Evolutionary conservation across 1,140 invertebrate species (phyloP), one percentile per base, ranked within the genome.

Genomic region (Dreissena polymorpha): DNA sequence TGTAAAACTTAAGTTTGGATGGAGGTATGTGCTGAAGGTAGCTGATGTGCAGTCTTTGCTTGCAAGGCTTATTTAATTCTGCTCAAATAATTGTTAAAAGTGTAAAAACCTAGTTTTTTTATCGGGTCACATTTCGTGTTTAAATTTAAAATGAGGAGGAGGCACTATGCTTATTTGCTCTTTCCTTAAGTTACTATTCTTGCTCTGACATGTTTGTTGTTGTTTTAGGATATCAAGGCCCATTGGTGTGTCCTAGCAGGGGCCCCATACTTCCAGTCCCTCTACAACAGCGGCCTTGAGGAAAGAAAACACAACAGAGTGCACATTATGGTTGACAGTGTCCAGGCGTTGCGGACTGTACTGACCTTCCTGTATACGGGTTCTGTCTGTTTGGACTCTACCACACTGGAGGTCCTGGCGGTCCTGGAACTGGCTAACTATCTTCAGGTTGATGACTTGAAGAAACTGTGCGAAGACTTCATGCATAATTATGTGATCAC

Each of bases 301-400:
- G 39, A 39, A 39, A 39, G 8, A 39, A 2, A 39, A 39, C 39
- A 39, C 2, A 8, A 39, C 39, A 39, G 21, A 60, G 57, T 60
- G 16, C 57, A 60, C 21, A 60, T 60, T n/a, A 2, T 2, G 57
- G 21, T 60, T 2, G 57, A 10, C 16, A 60, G 21, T n/a, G 16
- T 23, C 57, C 16, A 60, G 3, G 16, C 21, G 6, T 2, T 60
- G 57, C 16, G 10, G 57, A 60, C 21, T 18, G 57, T 23, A 60
- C 57, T 60, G 57, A 60, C 57, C 16, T 60, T n/a, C 57, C 57
- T 60, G 16, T 60, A 60, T 23, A 60, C 57, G 21, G 57, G 57
- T 2, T n/a, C 16, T n/a, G 21, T 60, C 57, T 6, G 16, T 23
- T 6, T 60, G 16, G 57, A 60, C 16, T 60, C 16, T 60, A n/a